Base-by-base conservation (phyloP, 2,797 vertebrate genomes). In the Periparus ater region DNA sequence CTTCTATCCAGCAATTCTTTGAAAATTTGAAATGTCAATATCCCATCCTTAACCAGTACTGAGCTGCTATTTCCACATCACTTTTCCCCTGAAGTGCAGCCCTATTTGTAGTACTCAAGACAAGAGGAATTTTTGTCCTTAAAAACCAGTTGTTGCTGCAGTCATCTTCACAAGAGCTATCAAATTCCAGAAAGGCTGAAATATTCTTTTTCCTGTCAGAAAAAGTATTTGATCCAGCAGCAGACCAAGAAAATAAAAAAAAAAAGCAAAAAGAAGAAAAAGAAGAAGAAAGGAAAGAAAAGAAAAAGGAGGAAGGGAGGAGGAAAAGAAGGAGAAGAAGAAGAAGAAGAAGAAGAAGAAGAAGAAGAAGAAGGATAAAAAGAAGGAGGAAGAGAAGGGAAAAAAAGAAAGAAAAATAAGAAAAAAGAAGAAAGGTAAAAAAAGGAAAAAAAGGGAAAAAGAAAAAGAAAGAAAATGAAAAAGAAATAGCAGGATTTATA, bases 111-210 rank as follows among this genome's bases (percentile, higher is more conserved):
- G 95, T 81, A 95, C 84, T 96, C 80, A 91, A 97, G 94, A 95
- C 72, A 96, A 96, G 95, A 97, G 95, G 97, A 87, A 97, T 97
- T 96, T 98, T 97, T 98, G 97, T 97, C 97, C 97, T 98, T 98
- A 97, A 98, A 91, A 97, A 97, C 85, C 92, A 97, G 96, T 97
- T 97, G 95, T 97, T 97, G 97, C 80, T 89, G 94, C 91, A 71
- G 89, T 98, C 97, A 97, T 97, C 96, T 97, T 98, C 94, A 95
- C 65, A 94, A 97, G 89, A 97, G 95, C 97, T 97, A 98, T 97
- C 97, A 97, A 97, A 93, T 97, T 98, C 93, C 93, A 97, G 96
- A 97, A 97, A 98, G 96, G 93, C 84, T 96, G 95, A 97, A 97
- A 97, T 97, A 96, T 96, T 97, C 92, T 97, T 97, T 88, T 95